Evolutionary conservation across 1,140 invertebrate species (phyloP), one percentile per base, ranked within the genome.

Genomic region (Eurosta solidaginis): DNA sequence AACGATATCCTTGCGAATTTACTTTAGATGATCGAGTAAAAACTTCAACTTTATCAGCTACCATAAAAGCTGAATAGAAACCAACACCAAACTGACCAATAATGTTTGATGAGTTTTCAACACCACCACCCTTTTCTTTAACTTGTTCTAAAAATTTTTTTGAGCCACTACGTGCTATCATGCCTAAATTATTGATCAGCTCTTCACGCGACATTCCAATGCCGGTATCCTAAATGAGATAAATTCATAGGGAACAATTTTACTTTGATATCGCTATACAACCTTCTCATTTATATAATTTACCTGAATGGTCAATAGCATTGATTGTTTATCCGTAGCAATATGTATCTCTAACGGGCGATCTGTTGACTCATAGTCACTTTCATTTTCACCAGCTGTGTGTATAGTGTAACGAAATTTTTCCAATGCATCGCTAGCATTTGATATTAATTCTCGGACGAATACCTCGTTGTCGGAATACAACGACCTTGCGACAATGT

Each of bases 51-150:
- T 94, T 95, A 82, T 98, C 93, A 75, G 96, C 96, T 1, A 99
- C 97, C 95, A 99, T 98, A 87, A 99, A 99, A 1, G 94, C 93
- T 50, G 97, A 98, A 85, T 99, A 99, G 88, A 99, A 99, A 10
- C 98, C 98, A 17, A 99, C 98, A 79, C 97, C 98, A 91, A 99
- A 99, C 86, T 99, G 97, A 5, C 97, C 98, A 88, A 99, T 99
- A 77, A 99, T 98, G 78, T 93, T 92, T n/a, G 91, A 92, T 4
- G 90, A 85, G 77, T 91, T 91, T 20, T 91, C 90, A 36, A 91
- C 89, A 42, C 91, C 89, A 12, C 89, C 89, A 68, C 91, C 88
- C 84, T 94, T 91, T 27, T 92, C 90, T 85, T 96, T 93, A n/a
- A 97, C 86, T 85, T 97, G 90, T 85, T 97, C 93, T 76, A 98